A percentile compares a stretch with the other conserved stretches of the same genome.
Evolutionary conservation across 2,113 vertebrate species (phyloP).

Genomic region (Etheostoma cragini): DNA sequence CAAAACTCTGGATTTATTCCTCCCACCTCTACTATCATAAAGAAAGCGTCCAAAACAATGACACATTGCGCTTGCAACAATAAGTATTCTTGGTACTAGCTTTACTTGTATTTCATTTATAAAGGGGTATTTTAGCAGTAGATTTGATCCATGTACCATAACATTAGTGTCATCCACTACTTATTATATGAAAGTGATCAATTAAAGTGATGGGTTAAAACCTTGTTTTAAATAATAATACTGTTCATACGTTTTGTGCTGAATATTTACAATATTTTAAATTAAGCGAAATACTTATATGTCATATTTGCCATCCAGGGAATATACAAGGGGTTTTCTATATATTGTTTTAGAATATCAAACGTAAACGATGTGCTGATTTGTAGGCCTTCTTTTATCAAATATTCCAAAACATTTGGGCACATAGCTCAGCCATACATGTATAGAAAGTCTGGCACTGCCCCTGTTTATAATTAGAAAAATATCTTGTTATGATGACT

Average conservation of each 20-base stretch:
- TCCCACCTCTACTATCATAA: conserved; percentile 4
- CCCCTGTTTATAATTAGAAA: not conserved
- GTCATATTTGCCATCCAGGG: not conserved
- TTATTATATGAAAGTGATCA: not conserved
- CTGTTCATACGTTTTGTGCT: not conserved
- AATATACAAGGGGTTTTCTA: not conserved
- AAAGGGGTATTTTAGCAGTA: not conserved
- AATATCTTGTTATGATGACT: not conserved
- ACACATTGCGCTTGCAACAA: conserved; percentile 9
- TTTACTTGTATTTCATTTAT: conserved; percentile 14
- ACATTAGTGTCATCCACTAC: not conserved
- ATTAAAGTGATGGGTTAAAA: conserved; percentile 5
- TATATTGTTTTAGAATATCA: not conserved
- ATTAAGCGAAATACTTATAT: not conserved
- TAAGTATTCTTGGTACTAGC: conserved; percentile 11
- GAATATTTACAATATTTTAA: not conserved
- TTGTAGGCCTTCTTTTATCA: no score
- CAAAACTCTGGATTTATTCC: no score
- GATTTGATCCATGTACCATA: not conserved
- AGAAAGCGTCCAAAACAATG: conserved; percentile 15
- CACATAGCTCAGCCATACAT: no score
- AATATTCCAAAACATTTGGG: no score
- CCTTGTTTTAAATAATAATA: not conserved
- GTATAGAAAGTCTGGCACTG: no score
- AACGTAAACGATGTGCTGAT: not conserved